These are phyloP conservation scores for Mythimna albipuncta DNA, from an alignment of 2,888 invertebrate genomes.

Conservation along the genomic window DNA sequence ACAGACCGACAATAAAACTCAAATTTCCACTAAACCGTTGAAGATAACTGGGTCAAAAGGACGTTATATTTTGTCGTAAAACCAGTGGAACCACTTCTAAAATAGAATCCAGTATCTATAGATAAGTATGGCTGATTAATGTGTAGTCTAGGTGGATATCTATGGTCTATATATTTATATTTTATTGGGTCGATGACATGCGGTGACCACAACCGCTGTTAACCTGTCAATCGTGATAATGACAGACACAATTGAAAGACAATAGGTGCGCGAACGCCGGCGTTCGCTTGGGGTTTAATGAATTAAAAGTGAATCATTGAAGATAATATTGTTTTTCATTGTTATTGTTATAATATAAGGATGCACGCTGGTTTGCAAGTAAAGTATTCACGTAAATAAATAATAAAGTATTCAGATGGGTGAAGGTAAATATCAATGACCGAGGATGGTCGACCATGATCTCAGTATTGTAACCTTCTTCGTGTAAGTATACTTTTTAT, in stretches of 20 bases:
- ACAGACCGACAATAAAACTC: slow-evolving; percentile 21
- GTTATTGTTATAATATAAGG: slow-evolving; percentile 26
- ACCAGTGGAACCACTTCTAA: slow-evolving; percentile 33
- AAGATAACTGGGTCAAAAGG: slow-evolving; percentile 38
- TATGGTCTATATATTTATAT: slow-evolving; percentile 10
- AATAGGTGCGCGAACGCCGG: no score
- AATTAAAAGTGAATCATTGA: slow-evolving; percentile 51
- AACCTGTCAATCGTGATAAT: no score
- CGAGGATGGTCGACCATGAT: slow-evolving; percentile 42
- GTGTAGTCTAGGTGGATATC: slow-evolving; percentile 12
- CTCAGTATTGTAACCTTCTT: slow-evolving; percentile 21
- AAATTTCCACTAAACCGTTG: slow-evolving; percentile 32
- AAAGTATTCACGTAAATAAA: slow-evolving; percentile 24
- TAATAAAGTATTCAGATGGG: slow-evolving; percentile 33
- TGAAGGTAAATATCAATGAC: slow-evolving; percentile 45
- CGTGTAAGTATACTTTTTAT: not conserved
- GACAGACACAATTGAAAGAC: no score
- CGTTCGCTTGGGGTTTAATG: no score
- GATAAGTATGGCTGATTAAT: slow-evolving; percentile 26
- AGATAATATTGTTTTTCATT: slow-evolving; percentile 43
- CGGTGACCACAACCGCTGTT: slow-evolving; percentile 23
- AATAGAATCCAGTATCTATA: slow-evolving; percentile 30
- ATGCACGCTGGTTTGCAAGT: slow-evolving; percentile 16
- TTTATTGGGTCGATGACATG: slow-evolving; percentile 51
- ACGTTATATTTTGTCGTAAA: slow-evolving; percentile 30